Base-by-base conservation (phyloP, 2,888 invertebrate genomes). In the Andrena bucephala region DNA sequence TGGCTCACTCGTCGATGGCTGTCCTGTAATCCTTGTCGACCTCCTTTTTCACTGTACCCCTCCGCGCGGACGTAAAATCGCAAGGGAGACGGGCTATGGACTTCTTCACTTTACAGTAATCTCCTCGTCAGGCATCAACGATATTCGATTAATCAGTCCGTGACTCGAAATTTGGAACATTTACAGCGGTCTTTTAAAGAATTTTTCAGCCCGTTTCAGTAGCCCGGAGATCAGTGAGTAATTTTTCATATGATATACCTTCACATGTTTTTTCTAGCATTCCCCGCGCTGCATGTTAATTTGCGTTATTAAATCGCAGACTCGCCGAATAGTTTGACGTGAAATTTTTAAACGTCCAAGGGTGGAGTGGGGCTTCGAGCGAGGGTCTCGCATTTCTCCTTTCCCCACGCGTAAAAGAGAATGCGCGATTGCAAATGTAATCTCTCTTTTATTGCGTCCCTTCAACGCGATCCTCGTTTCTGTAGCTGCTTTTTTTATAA, bases 361-460 rank as follows among this genome's bases (percentile, higher is more conserved):
- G 27, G 6, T 29, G 33, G 4, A 42, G 6, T 63, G 59, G 10
- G 48, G 20, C 63, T 31, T 62, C 10, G 54, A 29, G 48, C 8
- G 4, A 33, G 10, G 10, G 4, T 5, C n/a, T 36, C 5, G 66
- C 52, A 42, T 73, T 60, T 69, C 66, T 69, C 60, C 36, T 48
- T 74, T 62, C 66, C 62, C 24, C 31, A 4, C 13, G 27, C 27
- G 27, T 2, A 36, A 73, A 54, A 24, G 66, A 52, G 69, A 70
- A 57, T 48, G 13, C 13, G 36, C 62, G 36, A 79, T 71, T 10
- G 63, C 48, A 31, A 74, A 63, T 57, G 67, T 67, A 70, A 82
- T 70, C 62, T 71, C 62, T 68, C 42, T 71, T 70, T 78, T 68
- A 79, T 74, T 67, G 70, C 54, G 24, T 52, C 31, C 24, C 24